Conservation (phyloP, 2,888 invertebrate species). For the Xanthia icteritia region DNA sequence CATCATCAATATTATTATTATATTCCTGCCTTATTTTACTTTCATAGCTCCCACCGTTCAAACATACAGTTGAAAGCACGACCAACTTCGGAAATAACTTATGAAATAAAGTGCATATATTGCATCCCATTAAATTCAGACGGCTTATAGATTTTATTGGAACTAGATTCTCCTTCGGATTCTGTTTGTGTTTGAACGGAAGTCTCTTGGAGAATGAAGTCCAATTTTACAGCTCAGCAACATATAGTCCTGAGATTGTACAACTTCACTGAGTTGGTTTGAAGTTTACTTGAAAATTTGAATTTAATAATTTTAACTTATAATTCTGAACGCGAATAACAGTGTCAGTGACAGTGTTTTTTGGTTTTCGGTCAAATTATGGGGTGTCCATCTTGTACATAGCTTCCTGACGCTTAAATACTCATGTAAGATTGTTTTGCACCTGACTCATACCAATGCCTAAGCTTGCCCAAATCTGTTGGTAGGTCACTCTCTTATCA, state of each 20-base stretch:
- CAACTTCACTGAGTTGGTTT: background rate
- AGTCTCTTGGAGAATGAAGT: constrained; percentile 11
- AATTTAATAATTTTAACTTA: too few species aligned
- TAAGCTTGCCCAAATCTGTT: background rate
- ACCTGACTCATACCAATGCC: background rate
- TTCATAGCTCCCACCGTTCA: background rate
- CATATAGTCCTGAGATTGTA: background rate
- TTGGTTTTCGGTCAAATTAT: background rate
- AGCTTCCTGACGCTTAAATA: background rate
- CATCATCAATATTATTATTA: background rate
- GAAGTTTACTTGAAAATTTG: background rate
- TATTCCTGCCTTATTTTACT: constrained; percentile 2
- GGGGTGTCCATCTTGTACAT: background rate
- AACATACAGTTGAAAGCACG: background rate
- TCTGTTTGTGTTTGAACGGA: constrained; percentile 38
- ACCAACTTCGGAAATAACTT: constrained; percentile 39
- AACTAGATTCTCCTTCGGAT: background rate
- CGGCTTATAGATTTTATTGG: constrained; percentile 36
- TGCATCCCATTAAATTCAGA: constrained; percentile 34
- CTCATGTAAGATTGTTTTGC: background rate
- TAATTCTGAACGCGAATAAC: too few species aligned
- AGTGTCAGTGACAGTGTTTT: too few species aligned
- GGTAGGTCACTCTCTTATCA: background rate
- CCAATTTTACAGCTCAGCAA: constrained; percentile 17
- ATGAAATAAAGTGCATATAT: constrained; percentile 44